These are phyloP conservation scores for Colletes latitarsis DNA, from an alignment of 1,140 invertebrate species.

Conservation along the genomic window DNA sequence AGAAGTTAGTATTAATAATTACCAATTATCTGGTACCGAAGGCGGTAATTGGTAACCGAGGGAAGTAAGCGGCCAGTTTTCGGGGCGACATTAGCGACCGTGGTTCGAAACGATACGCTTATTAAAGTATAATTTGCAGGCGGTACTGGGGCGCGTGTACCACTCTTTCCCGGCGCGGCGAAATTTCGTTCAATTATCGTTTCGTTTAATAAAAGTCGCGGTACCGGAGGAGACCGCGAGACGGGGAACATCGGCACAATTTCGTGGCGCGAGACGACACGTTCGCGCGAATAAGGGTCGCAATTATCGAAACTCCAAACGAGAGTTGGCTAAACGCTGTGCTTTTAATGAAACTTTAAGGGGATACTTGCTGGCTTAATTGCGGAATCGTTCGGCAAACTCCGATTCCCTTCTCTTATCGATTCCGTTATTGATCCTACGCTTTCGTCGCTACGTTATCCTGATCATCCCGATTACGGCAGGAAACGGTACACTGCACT, in stretches of 20 bases:
- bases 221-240: neutral
- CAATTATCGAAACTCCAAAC: slow-evolving; percentile 42
- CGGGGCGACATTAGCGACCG: slow-evolving; percentile 17
- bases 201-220: slow-evolving; percentile 33
- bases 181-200: slow-evolving; percentile 45
- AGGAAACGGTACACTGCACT: slow-evolving; percentile 26
- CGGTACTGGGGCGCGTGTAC: neutral
- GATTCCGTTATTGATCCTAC: slow-evolving; percentile 21
- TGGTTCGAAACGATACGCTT: slow-evolving; percentile 28
- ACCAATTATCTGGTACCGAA: slow-evolving; percentile 59
- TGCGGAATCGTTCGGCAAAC: slow-evolving; percentile 6
- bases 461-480: slow-evolving; percentile 32
- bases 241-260: neutral
- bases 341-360: slow-evolving; percentile 33
- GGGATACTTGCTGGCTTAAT: slow-evolving; percentile 27
- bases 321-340: slow-evolving; percentile 28
- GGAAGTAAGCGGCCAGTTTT: slow-evolving; percentile 43
- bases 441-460: slow-evolving; percentile 18
- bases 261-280: slow-evolving; percentile 21
- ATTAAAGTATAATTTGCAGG: slow-evolving; percentile 49
- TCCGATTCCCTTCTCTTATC: neutral
- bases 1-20: slow-evolving; percentile 59
- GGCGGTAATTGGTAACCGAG: slow-evolving; percentile 44
- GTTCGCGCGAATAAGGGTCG: neutral
- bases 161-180: neutral